Evolutionary conservation across 2,888 invertebrate genomes (phyloP).

Genomic region (Pycnomerus fuliginosus): DNA sequence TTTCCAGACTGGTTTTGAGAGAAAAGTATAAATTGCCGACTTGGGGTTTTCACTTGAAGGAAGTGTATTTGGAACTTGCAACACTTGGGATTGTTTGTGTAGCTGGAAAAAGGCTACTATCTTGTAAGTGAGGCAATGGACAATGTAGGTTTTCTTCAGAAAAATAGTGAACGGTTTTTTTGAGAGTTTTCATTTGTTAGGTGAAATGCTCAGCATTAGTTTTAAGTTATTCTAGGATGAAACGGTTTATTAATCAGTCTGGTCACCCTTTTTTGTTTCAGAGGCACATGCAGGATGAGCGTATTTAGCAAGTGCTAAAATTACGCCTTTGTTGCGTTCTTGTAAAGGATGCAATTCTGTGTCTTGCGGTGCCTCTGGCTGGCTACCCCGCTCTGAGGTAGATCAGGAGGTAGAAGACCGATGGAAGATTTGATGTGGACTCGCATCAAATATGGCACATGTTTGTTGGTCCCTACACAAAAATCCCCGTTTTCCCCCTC

Average conservation of each 20-base stretch:
- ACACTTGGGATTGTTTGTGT: no score
- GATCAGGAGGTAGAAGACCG: conserved; percentile 49
- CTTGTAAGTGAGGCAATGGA: no score
- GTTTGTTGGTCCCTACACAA: conserved; percentile 17
- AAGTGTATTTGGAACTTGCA: no score
- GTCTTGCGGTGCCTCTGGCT: conserved; percentile 56
- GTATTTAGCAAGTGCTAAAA: conserved; percentile 48
- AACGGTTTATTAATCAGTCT: conserved; percentile 50
- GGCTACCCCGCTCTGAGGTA: conserved; percentile 45
- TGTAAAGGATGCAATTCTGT: conserved; percentile 50
- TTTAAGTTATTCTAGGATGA: conserved; percentile 1
- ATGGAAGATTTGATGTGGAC: conserved; percentile 49
- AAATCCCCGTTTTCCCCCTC: background rate
- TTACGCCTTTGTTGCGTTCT: conserved; percentile 52
- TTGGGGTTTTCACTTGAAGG: no score
- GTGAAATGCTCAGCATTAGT: no score
- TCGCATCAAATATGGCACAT: conserved; percentile 47
- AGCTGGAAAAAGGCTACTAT: no score
- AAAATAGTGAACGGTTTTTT: no score
- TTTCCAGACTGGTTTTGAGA: conserved; percentile 50
- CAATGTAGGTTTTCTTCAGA: no score
- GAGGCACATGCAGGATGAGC: conserved; percentile 83
- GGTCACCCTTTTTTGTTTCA: conserved; percentile 64
- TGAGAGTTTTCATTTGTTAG: no score
- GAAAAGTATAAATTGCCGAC: no score